Percentiles rank a stretch among this genome's conserved stretches.
These are phyloP conservation scores for Sycobia sp. DNA, from an alignment of 1,140 invertebrate genomes.

Conservation along the genomic window DNA sequence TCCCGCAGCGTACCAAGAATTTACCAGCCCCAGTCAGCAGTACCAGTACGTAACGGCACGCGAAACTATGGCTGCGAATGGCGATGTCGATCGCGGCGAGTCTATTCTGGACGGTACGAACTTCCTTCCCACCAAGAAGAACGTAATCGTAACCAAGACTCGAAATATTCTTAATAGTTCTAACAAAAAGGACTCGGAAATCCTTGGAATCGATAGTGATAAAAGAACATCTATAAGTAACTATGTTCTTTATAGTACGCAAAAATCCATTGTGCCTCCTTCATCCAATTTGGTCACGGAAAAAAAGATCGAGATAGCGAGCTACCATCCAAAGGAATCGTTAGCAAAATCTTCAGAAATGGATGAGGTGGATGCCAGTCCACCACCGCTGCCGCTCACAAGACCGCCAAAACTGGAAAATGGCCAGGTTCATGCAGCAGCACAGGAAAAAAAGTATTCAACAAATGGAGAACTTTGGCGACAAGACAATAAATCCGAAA, in stretches of 20 bases:
- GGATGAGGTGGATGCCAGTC: conserved; percentile 19
- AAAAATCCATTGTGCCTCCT: conserved; percentile 30
- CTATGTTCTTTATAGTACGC: conserved; percentile 7
- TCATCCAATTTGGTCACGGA: conserved; percentile 24
- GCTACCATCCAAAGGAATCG: conserved; percentile 43
- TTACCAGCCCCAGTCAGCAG: conserved; percentile 40
- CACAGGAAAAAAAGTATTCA: conserved; percentile 43
- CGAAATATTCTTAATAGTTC: neutral
- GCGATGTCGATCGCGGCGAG: conserved; percentile 21
- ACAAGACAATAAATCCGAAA: conserved; percentile 77
- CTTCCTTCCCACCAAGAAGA: neutral
- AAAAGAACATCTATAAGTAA: neutral
- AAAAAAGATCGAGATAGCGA: conserved; percentile 49
- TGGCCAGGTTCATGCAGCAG: too few species aligned
- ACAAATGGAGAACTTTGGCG: conserved; percentile 57
- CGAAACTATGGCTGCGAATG: conserved; percentile 30
- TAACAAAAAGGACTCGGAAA: neutral
- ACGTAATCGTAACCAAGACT: neutral
- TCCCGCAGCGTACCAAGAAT: conserved; percentile 76
- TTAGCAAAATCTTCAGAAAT: conserved; percentile 4
- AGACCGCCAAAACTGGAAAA: conserved; percentile 50
- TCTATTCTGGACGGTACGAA: neutral
- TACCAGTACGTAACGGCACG: conserved; percentile 44
- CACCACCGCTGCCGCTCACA: conserved; percentile 56
- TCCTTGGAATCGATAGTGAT: neutral